Evolutionary conservation across 2,888 invertebrate species (phyloP), one percentile per base, ranked within the genome.

Genomic region (Melanotus villosus): DNA sequence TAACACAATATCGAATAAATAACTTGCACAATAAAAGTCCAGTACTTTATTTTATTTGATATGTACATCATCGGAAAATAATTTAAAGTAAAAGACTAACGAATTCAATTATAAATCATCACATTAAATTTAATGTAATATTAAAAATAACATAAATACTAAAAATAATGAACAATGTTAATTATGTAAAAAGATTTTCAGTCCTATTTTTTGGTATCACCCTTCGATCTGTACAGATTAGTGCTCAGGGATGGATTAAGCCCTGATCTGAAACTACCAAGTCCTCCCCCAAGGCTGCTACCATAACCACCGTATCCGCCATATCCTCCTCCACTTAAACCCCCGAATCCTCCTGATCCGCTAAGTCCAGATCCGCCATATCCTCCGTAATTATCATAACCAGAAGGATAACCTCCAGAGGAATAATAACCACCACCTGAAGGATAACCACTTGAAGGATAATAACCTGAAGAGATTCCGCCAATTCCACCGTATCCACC

Each of bases 401-500:
- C 30, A 10, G 14, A 58, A 58, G 26, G 26, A 18, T 30, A 32
- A 30, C 32, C 7, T 0, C 16, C 14, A 26, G 52, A 30, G n/a
- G n/a, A n/a, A n/a, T n/a, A n/a, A n/a, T n/a, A n/a, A n/a, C n/a
- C n/a, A n/a, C n/a, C n/a, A n/a, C n/a, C n/a, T n/a, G n/a, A n/a
- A n/a, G n/a, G n/a, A n/a, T n/a, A n/a, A n/a, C n/a, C n/a, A n/a
- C n/a, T n/a, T n/a, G n/a, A n/a, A n/a, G n/a, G n/a, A n/a, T n/a
- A n/a, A n/a, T n/a, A n/a, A n/a, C 9, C 14, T 12, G 14, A 12
- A 50, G 6, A 14, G 21, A 47, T 19, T 23, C 0, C 68, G 65
- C 23, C 58, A 52, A 18, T 56, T 23, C 72, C 72, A 32, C 69
- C 34, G 23, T 38, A 67, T 10, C 62, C 67, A 18, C 67, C 62